phyloP scores from a whole-genome alignment of 1,140 invertebrate genomes.

The Heterodera schachtii region DNA sequence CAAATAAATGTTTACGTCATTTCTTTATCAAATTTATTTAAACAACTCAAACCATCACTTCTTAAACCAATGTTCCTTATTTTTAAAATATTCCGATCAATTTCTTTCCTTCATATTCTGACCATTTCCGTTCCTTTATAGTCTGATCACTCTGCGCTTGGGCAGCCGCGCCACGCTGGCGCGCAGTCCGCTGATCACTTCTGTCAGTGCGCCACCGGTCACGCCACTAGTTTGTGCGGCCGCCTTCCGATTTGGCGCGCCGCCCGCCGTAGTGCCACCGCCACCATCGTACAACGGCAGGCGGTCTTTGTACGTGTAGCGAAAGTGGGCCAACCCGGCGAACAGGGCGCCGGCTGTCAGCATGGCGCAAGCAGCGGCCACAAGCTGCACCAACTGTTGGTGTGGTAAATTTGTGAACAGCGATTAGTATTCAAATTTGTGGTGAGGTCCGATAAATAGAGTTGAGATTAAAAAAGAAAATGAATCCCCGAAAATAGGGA shows the following conservation, averaged over 20 bases:
- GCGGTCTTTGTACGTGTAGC: conserved; percentile 8
- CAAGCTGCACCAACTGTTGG: background rate
- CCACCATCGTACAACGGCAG: background rate
- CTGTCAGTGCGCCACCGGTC: background rate
- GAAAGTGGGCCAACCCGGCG: background rate
- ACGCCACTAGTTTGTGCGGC: background rate
- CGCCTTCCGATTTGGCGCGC: background rate
- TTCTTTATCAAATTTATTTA: too few species aligned
- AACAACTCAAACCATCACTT: too few species aligned
- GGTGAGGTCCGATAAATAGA: too few species aligned
- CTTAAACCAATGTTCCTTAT: too few species aligned
- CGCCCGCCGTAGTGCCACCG: background rate
- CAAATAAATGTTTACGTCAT: too few species aligned
- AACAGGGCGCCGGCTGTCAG: background rate
- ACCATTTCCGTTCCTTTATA: background rate
- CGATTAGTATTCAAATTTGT: too few species aligned
- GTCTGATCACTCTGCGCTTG: conserved; percentile 17
- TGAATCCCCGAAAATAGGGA: too few species aligned
- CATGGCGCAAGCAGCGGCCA: background rate
- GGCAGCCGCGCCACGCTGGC: conserved; percentile 18
- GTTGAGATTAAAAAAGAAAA: too few species aligned
- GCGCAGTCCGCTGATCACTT: conserved; percentile 4
- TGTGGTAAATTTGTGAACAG: too few species aligned
- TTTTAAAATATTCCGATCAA: too few species aligned
- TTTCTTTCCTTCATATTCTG: too few species aligned